Evolutionary conservation across 2,797 vertebrate species (phyloP).

Genomic region (Acropternis orthonyx): DNA sequence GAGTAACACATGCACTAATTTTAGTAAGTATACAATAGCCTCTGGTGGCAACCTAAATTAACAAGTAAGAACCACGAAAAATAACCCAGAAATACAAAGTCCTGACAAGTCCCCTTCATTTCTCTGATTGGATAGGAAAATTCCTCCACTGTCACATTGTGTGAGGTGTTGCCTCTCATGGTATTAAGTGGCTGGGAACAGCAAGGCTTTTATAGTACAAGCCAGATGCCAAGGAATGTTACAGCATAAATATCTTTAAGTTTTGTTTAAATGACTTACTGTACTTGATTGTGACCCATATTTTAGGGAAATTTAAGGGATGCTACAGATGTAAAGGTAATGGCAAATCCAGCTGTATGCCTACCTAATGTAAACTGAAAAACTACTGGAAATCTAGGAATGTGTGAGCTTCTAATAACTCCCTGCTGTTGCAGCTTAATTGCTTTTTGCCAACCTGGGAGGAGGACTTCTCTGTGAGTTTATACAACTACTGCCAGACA

Average conservation of each 20-base stretch:
- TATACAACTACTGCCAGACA: not conserved
- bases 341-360: not conserved
- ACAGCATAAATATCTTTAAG: not conserved
- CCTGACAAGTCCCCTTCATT: not conserved
- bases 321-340: not conserved
- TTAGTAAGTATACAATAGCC: not conserved
- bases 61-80: not conserved
- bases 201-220: not conserved
- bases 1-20: not conserved
- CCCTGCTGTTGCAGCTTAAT: not conserved
- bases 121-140: not conserved
- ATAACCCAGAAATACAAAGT: not conserved
- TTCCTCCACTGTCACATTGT: not conserved
- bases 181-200: not conserved
- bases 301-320: not conserved
- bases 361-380: not conserved
- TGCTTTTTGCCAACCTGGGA: not conserved
- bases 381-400: not conserved
- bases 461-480: not conserved
- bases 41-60: not conserved
- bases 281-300: not conserved
- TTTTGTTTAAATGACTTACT: not conserved
- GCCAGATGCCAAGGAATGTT: not conserved
- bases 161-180: not conserved
- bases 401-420: not conserved